Evolutionary conservation across 2,113 vertebrate species (phyloP).

Genomic region (Propithecus coquereli): DNA sequence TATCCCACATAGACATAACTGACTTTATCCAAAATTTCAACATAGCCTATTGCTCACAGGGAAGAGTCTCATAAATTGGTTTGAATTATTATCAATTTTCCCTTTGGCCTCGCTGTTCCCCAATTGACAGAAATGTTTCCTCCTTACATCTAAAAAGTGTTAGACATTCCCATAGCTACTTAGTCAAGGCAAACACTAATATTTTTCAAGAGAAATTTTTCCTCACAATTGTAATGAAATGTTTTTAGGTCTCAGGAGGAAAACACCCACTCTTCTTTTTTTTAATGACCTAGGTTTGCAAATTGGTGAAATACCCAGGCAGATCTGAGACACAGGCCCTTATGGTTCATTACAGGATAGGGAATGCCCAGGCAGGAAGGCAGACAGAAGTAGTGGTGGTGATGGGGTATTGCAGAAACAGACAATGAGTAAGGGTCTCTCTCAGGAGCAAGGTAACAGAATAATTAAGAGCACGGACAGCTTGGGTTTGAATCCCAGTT

Average conservation of each 20-base stretch:
- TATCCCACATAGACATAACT: not conserved
- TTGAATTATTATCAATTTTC: not conserved
- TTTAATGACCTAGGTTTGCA: not conserved
- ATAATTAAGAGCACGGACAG: not conserved
- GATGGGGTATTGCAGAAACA: not conserved
- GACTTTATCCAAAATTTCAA: conserved; percentile 11
- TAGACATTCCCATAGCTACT: not conserved
- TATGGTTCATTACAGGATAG: not conserved
- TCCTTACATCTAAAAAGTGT: not conserved
- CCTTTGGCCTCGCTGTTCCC: not conserved
- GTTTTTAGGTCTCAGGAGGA: not conserved
- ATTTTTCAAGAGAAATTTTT: not conserved
- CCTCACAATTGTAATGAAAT: not conserved
- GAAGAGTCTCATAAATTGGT: not conserved
- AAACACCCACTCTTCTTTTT: not conserved
- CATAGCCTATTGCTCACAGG: not conserved
- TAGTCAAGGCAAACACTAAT: not conserved
- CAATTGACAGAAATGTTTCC: not conserved
- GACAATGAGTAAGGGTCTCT: not conserved
- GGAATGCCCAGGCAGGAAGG: not conserved
- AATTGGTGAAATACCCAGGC: not conserved
- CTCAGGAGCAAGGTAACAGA: not conserved
- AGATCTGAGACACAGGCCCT: not conserved
- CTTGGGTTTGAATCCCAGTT: not conserved
- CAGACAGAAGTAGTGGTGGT: not conserved